A percentile compares a stretch with the other conserved stretches of the same genome.
Conservation (phyloP, 2,888 invertebrate genomes). For the Metacarcinus magister region DNA sequence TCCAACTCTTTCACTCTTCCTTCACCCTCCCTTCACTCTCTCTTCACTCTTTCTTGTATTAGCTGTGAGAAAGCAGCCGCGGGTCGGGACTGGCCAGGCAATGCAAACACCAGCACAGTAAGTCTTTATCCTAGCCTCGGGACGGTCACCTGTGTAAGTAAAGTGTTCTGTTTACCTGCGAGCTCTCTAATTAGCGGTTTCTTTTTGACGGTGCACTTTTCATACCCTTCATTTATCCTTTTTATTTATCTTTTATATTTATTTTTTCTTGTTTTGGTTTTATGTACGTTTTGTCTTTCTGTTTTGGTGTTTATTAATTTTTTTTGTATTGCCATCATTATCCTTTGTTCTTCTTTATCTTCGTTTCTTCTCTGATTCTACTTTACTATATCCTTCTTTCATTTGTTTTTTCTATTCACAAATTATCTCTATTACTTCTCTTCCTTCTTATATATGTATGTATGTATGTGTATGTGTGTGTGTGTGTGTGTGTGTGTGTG, state of each 20-base stretch:
- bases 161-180: background rate
- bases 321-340: background rate
- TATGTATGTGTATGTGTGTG: too few relatives aligned
- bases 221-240: background rate
- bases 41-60: too few relatives aligned
- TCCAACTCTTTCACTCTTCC: too few relatives aligned
- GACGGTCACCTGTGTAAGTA: slow-evolving; percentile 33
- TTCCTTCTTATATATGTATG: too few relatives aligned
- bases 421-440: background rate
- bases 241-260: background rate
- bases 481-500: too few relatives aligned
- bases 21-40: background rate
- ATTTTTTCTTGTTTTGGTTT: background rate
- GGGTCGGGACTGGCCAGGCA: background rate
- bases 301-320: background rate
- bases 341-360: background rate
- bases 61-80: background rate
- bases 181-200: background rate
- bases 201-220: background rate
- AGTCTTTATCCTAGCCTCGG: background rate
- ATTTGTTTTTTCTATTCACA: background rate
- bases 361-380: background rate
- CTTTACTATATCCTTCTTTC: background rate
- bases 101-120: background rate
- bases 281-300: background rate